These are phyloP conservation scores for Merluccius polli DNA, from an alignment of 2,797 vertebrate species.

Conservation along the genomic window DNA sequence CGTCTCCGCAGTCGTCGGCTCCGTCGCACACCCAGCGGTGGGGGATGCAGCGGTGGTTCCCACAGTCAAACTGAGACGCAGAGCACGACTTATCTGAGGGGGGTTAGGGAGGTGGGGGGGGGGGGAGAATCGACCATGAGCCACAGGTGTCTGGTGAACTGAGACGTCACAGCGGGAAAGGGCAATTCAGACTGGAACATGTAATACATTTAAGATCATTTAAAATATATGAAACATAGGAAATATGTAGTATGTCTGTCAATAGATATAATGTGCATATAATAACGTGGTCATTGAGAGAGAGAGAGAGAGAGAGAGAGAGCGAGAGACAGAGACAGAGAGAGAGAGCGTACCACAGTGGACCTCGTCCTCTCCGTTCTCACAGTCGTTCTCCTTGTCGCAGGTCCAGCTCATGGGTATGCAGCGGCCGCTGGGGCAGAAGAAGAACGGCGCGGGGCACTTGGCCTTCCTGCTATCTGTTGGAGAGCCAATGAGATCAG, in stretches of 20 bases:
- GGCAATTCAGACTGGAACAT: background rate
- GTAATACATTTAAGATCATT: too few species aligned
- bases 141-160: background rate
- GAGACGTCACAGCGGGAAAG: too few species aligned
- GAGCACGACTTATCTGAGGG: slow-evolving; percentile 86
- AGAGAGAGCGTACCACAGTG: slow-evolving; percentile 81
- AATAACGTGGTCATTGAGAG: too few species aligned
- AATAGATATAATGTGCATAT: too few species aligned
- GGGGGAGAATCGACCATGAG: slow-evolving; percentile 19
- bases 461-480: slow-evolving; percentile 80
- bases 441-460: slow-evolving; percentile 79
- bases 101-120: slow-evolving; percentile 19
- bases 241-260: too few species aligned
- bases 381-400: slow-evolving; percentile 95
- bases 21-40: slow-evolving; percentile 94
- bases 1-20: slow-evolving; percentile 88
- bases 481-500: slow-evolving; percentile 30
- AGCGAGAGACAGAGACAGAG: background rate
- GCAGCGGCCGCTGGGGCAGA: slow-evolving; percentile 91
- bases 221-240: too few species aligned
- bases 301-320: background rate
- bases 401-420: slow-evolving; percentile 98
- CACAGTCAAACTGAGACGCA: slow-evolving; percentile 88
- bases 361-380: slow-evolving; percentile 89
- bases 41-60: slow-evolving; percentile 88